Conservation (phyloP, 2,888 invertebrate genomes). For the Leucania comma region DNA sequence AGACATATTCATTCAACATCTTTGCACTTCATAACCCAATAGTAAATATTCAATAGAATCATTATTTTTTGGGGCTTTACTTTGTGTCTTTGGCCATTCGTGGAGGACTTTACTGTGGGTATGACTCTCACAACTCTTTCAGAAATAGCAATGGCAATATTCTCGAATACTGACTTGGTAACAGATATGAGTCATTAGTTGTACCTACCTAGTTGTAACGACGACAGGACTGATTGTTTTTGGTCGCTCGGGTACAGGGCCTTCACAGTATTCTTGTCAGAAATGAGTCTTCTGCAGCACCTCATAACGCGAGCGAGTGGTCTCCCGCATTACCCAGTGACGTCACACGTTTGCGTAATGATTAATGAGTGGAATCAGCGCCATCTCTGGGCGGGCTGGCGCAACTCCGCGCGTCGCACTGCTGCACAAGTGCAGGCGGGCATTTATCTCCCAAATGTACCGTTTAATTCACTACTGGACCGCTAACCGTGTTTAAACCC, state of each 20-base stretch:
- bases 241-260: neutral
- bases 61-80: no score
- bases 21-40: no score
- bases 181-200: no score
- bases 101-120: neutral
- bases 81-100: no score
- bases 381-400: conserved; percentile 58
- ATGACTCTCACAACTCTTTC: neutral
- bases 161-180: neutral
- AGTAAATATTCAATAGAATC: no score
- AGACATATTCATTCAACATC: neutral
- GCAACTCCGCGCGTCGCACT: conserved; percentile 58
- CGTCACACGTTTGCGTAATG: conserved; percentile 69
- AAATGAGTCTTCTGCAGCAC: conserved; percentile 26
- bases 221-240: neutral
- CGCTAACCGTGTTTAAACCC: conserved; percentile 60
- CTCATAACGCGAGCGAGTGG: neutral
- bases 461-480: conserved; percentile 76
- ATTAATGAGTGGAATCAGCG: conserved; percentile 79
- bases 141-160: neutral
- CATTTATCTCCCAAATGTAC: conserved; percentile 78
- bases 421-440: conserved; percentile 67
- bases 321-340: conserved; percentile 44
- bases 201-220: neutral
- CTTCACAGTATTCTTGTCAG: neutral